Evolutionary conservation across 1,140 invertebrate species (phyloP).

Genomic region (Bombus terrestris): DNA sequence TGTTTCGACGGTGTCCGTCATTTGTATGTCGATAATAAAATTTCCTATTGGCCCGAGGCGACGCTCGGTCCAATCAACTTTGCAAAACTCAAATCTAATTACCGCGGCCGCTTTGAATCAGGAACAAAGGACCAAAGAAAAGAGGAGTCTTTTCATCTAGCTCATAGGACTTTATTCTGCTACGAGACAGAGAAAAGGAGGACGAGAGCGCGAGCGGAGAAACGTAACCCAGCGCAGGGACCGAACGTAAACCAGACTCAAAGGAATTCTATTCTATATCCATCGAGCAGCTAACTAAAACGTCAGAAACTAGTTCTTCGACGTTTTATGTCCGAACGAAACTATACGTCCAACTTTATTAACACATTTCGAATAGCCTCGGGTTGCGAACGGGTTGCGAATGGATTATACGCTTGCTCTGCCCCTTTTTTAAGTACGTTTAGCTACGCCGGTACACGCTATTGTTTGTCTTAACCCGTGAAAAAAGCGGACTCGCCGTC

Average conservation of each 20-base stretch:
- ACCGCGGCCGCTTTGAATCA: constrained; percentile 61
- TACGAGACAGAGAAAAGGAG: constrained; percentile 11
- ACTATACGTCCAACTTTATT: not conserved
- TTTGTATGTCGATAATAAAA: constrained; percentile 65
- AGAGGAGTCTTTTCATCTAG: constrained; percentile 48
- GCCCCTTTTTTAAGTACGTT: too few relatives aligned
- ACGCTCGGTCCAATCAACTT: constrained; percentile 64
- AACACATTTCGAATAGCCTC: too few relatives aligned
- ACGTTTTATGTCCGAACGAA: not conserved
- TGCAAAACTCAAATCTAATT: constrained; percentile 71
- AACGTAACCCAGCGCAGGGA: not conserved
- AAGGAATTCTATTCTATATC: constrained; percentile 36
- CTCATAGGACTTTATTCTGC: constrained; percentile 15
- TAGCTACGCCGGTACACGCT: too few relatives aligned
- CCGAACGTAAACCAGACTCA: not conserved
- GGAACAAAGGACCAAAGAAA: constrained; percentile 49
- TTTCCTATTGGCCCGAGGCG: constrained; percentile 53
- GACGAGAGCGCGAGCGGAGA: constrained; percentile 13
- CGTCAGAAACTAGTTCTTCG: constrained; percentile 7
- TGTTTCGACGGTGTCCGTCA: constrained; percentile 49
- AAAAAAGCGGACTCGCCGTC: too few relatives aligned
- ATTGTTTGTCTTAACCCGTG: too few relatives aligned
- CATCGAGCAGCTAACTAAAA: not conserved
- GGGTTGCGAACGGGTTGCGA: too few relatives aligned
- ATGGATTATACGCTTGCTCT: too few relatives aligned